A percentile compares a stretch with the other conserved stretches of the same genome.
Conservation (phyloP, 2,113 vertebrate species). For the Trichechus manatus region DNA sequence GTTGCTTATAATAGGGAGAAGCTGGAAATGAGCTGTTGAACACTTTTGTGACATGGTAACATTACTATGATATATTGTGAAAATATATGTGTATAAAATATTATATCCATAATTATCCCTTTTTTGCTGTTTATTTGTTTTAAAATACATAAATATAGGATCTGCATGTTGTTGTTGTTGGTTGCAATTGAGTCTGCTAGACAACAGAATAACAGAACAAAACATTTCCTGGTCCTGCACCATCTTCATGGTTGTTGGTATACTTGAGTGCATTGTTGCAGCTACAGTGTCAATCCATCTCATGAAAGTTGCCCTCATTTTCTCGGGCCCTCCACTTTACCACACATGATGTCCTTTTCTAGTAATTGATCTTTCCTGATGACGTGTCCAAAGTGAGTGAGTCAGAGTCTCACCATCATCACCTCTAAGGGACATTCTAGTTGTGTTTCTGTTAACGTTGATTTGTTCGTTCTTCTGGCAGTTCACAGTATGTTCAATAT, state of each 20-base stretch:
- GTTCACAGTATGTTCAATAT: no score
- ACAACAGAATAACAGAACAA: no score
- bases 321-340: background rate
- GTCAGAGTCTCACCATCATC: background rate
- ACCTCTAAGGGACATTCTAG: background rate
- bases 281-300: background rate
- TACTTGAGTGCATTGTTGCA: background rate
- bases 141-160: background rate
- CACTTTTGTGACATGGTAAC: background rate
- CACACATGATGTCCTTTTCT: background rate
- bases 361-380: background rate
- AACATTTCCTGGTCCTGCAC: no score
- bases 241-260: no score
- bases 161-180: background rate
- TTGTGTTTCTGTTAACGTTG: background rate
- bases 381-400: background rate
- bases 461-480: no score
- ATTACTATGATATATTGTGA: conserved; percentile 13
- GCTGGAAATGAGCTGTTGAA: background rate
- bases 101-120: background rate
- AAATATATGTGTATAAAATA: background rate
- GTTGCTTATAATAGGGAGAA: conserved; percentile 1
- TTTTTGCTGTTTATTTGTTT: background rate
- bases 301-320: background rate
- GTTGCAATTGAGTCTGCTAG: background rate